Base-by-base conservation (phyloP, 2,113 vertebrate genomes). In the Ascaphus truei region DNA sequence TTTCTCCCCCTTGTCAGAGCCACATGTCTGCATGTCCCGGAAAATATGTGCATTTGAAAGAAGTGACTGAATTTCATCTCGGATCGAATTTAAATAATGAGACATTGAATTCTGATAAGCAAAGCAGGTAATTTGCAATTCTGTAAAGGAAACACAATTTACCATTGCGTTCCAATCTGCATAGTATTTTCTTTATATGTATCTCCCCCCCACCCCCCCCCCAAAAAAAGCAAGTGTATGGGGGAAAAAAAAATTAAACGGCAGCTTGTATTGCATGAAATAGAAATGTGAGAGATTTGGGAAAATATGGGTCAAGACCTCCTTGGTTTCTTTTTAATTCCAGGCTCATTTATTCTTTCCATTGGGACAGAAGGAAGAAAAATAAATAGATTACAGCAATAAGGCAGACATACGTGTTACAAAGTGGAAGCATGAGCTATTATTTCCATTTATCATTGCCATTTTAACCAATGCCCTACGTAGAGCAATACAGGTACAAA, bases 1-100 rank as follows among this genome's bases (percentile, higher is more conserved):
- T 23, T 5, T 9, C 7, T 29, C 2, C 27, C 16, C 18, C 30
- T 18, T 33, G 43, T 50, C 20, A 23, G 6, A 27, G 2, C 29
- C n/a, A 12, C 23, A 12, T 15, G 43, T 22, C 41, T 37, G 9
- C 13, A 31, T 52, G 62, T 36, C 45, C 30, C 15, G 13, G 27
- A 37, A 47, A 66, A 66, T 25, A 22, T 29, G 25, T 31, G 39
- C 22, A 23, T n/a, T 12, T 16, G 16, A 57, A 33, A 45, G 41
- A 48, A 8, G 29, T 12, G 18, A 45, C 41, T 36, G 12, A 5
- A 15, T 50, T 45, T 45, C 29, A n/a, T 26, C 39, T 30, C 7
- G 36, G 26, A 31, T n/a, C 18, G 33, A 41, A 66, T 45, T 45
- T 33, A 67, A 67, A 67, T 67, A 67, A 56, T 26, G 37, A 57